Base-by-base conservation (phyloP, 2,797 vertebrate species). In the Ptychobarbus kaznakovi region DNA sequence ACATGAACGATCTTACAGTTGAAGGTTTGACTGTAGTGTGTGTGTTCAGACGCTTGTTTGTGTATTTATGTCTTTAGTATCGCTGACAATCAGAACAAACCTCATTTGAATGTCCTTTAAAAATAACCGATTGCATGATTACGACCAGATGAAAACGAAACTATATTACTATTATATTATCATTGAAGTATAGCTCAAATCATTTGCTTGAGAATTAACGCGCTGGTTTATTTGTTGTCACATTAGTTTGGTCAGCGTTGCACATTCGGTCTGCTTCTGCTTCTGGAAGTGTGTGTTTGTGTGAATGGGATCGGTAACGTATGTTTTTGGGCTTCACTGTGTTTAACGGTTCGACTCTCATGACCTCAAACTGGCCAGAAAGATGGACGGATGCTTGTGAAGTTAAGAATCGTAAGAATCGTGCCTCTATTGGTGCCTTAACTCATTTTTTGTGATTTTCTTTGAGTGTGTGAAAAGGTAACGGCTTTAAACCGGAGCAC, bases 371-470 rank as follows among this genome's bases (percentile, higher is more conserved):
- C 61, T 28, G 25, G 13, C 61, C 61, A 38, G 74, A 53, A 56
- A 18, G 72, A 18, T 56, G 20, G 28, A 56, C 22, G 66, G 66
- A 32, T 32, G 63, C 28, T 42, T 40, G 66, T 40, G 66, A 69
- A 66, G 38, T 69, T 69, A 10, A 70, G 68, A 53, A 51, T 79
- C 80, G 82, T 93, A 93, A 92, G 91, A 91, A 89, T 88, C 90
- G 93, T 94, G 93, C 94, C 94, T 94, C 93, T 90, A 91, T 92
- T 89, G 90, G 94, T 94, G 94, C 94, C 94, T 95, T 96, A 95
- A 95, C 89, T 92, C 91, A 89, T 89, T 82, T 82, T 83, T 63
- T 46, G 18, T 25, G 68, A 68, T 9, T 61, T 51, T 61, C 18
- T 72, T 42, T 42, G 28, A 22, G 42, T 80, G 69, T 74, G 72